These are phyloP conservation scores for Eugnorisma glareosa DNA, from an alignment of 2,888 invertebrate genomes.

Conservation along the genomic window DNA sequence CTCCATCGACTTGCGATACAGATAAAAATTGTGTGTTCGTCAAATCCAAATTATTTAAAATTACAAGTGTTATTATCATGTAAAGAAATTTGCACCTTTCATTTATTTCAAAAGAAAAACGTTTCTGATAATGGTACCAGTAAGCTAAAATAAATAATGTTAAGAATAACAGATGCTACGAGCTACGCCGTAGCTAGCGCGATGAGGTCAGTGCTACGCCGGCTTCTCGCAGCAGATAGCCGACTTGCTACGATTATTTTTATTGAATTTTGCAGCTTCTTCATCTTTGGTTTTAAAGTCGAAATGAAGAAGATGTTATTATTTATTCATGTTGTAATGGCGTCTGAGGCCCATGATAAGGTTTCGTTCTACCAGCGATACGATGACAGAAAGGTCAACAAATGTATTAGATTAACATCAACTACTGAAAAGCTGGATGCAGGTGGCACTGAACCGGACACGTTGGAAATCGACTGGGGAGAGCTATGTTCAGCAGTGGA, in stretches of 20 bases:
- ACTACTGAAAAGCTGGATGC: no score
- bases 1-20: background rate
- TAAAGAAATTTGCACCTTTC: background rate
- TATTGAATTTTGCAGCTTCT: slow-evolving; percentile 19
- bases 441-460: no score
- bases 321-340: no score
- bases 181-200: slow-evolving; percentile 45
- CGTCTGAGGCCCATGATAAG: background rate
- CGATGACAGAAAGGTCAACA: no score
- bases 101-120: background rate
- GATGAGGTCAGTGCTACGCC: slow-evolving; percentile 35
- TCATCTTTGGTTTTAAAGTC: background rate
- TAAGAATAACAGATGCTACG: slow-evolving; percentile 29
- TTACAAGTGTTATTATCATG: background rate
- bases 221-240: slow-evolving; percentile 17
- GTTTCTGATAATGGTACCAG: background rate
- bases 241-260: slow-evolving; percentile 36
- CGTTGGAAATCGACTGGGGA: no score
- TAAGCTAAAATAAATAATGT: background rate
- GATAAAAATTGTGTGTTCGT: background rate
- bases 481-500: no score
- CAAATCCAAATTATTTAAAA: background rate
- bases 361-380: background rate
- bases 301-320: background rate
- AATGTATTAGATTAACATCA: no score